These are phyloP conservation scores for Hyphantria cunea DNA, from an alignment of 1,140 invertebrate species.

Conservation along the genomic window DNA sequence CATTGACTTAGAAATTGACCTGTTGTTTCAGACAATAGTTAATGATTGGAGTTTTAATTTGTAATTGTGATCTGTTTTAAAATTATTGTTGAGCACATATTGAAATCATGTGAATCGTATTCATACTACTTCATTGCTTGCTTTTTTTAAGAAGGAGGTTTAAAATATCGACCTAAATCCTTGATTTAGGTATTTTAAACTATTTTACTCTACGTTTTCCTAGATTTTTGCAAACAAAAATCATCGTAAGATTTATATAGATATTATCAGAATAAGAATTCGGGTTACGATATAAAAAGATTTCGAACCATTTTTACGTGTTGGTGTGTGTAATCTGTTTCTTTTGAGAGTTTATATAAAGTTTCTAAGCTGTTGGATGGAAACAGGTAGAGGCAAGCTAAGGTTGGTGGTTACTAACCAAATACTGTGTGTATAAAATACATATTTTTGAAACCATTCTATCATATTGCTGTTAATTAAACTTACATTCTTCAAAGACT, in stretches of 20 bases:
- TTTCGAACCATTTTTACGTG: not conserved
- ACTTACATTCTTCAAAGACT: too few relatives aligned
- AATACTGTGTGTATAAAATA: too few relatives aligned
- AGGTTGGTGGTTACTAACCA: too few relatives aligned
- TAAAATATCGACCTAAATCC: too few relatives aligned
- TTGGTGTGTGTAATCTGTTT: not conserved
- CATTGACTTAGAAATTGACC: constrained; percentile 46
- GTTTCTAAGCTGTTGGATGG: too few relatives aligned
- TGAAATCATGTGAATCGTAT: not conserved
- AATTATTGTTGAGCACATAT: not conserved
- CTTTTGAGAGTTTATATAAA: not conserved
- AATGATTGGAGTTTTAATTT: not conserved
- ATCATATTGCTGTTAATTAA: too few relatives aligned
- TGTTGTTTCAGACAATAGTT: constrained; percentile 36
- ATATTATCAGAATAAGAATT: not conserved
- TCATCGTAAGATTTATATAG: not conserved
- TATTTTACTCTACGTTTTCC: too few relatives aligned
- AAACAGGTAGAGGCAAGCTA: too few relatives aligned
- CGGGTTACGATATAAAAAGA: not conserved
- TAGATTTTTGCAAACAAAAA: not conserved
- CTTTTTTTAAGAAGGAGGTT: too few relatives aligned
- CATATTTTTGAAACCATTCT: too few relatives aligned
- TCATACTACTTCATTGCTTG: too few relatives aligned
- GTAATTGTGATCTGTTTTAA: not conserved
- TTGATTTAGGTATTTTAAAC: too few relatives aligned